Evolutionary conservation across 2,797 vertebrate species (phyloP).

Genomic region (Thaleichthys pacificus): DNA sequence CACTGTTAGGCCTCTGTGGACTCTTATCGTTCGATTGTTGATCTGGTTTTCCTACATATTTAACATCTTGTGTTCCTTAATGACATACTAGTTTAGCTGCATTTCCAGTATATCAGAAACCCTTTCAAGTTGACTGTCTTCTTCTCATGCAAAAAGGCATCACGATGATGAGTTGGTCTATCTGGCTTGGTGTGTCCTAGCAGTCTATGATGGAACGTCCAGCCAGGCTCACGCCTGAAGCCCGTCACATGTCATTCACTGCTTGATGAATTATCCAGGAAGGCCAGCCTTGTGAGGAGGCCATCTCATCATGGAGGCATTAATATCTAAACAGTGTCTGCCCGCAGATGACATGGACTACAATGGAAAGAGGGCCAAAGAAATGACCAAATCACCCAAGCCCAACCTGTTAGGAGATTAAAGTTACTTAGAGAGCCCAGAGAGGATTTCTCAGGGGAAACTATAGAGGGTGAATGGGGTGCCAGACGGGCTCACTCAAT

Average conservation of each 20-base stretch:
- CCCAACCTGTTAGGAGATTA: slow-evolving; percentile 73
- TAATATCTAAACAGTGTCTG: slow-evolving; percentile 79
- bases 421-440: slow-evolving; percentile 58
- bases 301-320: slow-evolving; percentile 78
- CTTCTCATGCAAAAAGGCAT: too few species aligned
- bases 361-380: slow-evolving; percentile 71
- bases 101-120: too few species aligned
- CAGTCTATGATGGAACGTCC: neutral
- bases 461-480: neutral
- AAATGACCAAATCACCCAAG: slow-evolving; percentile 62
- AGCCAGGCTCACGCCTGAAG: neutral
- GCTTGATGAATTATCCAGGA: slow-evolving; percentile 78
- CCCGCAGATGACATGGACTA: slow-evolving; percentile 75
- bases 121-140: too few species aligned
- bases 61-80: neutral
- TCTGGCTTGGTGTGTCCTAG: neutral
- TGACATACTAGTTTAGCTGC: neutral
- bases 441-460: slow-evolving; percentile 40
- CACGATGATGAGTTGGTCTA: too few species aligned
- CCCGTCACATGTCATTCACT: slow-evolving; percentile 66
- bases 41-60: neutral
- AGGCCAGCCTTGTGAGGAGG: slow-evolving; percentile 71
- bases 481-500: neutral
- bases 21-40: neutral
- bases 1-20: slow-evolving; percentile 10